Base-by-base conservation (phyloP, 2,113 vertebrate genomes). In the Ceratotherium simum region DNA sequence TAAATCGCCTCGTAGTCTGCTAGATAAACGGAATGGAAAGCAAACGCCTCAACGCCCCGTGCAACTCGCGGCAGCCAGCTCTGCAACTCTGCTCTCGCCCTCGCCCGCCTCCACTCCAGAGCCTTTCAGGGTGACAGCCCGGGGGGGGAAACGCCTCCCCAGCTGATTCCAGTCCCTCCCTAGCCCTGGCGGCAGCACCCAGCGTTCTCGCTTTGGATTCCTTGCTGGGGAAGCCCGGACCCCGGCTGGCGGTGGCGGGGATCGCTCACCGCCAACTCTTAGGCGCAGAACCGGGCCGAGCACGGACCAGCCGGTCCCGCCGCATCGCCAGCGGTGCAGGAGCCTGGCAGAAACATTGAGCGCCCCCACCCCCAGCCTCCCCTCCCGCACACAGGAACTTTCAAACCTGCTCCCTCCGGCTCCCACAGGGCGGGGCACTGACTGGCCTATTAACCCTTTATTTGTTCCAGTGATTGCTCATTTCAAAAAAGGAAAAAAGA, bases 401-500 rank as follows among this genome's bases (percentile, higher is more conserved):
- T 98, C 96, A 92, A 93, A 97, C 96, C 97, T 95, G 97, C 95
- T 93, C 83, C 95, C 82, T 76, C 33, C 14, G 72, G 90, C 83
- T 93, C 93, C 85, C 97, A 84, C 87, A 60, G 97, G 97, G 97
- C 96, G 96, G 96, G 96, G 97, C 96, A 75, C 85, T 3, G 89
- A 46, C 95, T 62, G 92, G 95, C 65, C 93, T 80, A 17, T 97
- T 98, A 98, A 98, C 97, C 97, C 98, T 97, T 97, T 96, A 92
- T 89, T 85, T 69, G 97, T 94, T 80, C 72, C 95, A 46, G 54
- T 2, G 93, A 94, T 36, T 89, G 93, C 46, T 96, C 90, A 65
- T 80, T 76, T 60, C 18, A 54, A 81, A 65, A 46, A 46, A 11
- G 29, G 18, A 12, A 27, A 65, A 56, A 79, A 60, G 88, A 51